Conservation (phyloP, 2,797 vertebrate genomes). For the Hoplostethus atlanticus region DNA sequence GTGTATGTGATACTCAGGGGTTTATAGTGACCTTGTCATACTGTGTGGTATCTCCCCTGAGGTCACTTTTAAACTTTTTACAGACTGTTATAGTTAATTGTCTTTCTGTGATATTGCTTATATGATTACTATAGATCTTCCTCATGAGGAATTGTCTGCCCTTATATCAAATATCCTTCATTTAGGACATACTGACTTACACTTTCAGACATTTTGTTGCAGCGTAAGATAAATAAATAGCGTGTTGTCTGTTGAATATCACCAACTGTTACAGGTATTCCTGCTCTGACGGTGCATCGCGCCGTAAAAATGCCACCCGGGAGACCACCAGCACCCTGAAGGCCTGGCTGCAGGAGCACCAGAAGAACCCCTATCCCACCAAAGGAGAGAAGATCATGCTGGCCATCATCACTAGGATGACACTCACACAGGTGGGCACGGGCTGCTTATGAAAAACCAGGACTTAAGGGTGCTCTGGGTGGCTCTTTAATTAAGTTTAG, state of each 20-base stretch:
- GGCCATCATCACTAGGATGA: slow-evolving; percentile 92
- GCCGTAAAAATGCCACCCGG: slow-evolving; percentile 95
- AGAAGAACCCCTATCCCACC: slow-evolving; percentile 92
- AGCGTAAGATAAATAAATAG: no score
- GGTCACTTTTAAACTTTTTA: no score
- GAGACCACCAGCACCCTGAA: slow-evolving; percentile 94
- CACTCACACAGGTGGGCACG: slow-evolving; percentile 87
- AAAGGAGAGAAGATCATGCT: slow-evolving; percentile 94
- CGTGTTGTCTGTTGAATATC: neutral
- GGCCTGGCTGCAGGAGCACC: slow-evolving; percentile 91
- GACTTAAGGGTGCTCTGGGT: neutral
- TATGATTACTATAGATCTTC: no score
- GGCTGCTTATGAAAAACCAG: neutral
- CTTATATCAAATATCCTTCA: no score
- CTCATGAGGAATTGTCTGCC: no score
- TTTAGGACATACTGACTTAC: no score
- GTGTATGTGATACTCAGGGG: no score
- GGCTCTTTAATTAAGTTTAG: neutral
- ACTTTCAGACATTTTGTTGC: no score
- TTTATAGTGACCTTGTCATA: no score
- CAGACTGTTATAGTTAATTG: no score
- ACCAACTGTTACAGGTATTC: slow-evolving; percentile 85
- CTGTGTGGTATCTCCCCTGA: no score
- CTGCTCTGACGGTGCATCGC: slow-evolving; percentile 90
- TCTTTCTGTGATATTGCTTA: no score